These are phyloP conservation scores for Typhlomys cinereus DNA, from an alignment of 2,113 vertebrate species.

Conservation along the genomic window DNA sequence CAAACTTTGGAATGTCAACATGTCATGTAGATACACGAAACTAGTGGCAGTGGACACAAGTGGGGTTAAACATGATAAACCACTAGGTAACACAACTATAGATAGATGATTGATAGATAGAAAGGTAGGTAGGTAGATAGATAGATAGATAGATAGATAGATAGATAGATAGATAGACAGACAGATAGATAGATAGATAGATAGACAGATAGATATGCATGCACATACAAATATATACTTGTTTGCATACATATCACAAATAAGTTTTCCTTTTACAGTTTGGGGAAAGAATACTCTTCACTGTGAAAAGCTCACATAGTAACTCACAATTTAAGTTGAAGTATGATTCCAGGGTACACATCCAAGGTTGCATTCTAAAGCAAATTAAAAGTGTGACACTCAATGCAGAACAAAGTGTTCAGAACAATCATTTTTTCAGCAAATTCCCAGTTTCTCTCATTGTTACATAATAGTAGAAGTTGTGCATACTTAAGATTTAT, in stretches of 20 bases:
- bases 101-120: too few species aligned
- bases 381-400: conserved; percentile 21
- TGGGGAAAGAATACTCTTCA: conserved; percentile 5
- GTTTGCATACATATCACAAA: neutral
- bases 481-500: neutral
- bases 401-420: conserved; percentile 30
- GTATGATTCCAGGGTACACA: neutral
- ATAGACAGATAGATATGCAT: too few species aligned
- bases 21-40: neutral
- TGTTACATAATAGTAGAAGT: neutral
- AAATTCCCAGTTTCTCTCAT: conserved; percentile 1
- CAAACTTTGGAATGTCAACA: neutral
- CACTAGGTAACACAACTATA: neutral
- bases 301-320: neutral
- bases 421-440: conserved; percentile 45
- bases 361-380: conserved; percentile 21
- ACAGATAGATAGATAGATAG: too few species aligned
- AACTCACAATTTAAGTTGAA: neutral
- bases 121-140: too few species aligned
- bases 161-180: too few species aligned
- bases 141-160: too few species aligned
- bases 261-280: conserved; percentile 13
- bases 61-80: neutral
- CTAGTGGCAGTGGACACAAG: neutral
- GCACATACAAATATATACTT: too few species aligned